Conservation (phyloP, 37 sponge, comb jelly and placozoan genomes). For the Mnemiopsis leidyi region DNA sequence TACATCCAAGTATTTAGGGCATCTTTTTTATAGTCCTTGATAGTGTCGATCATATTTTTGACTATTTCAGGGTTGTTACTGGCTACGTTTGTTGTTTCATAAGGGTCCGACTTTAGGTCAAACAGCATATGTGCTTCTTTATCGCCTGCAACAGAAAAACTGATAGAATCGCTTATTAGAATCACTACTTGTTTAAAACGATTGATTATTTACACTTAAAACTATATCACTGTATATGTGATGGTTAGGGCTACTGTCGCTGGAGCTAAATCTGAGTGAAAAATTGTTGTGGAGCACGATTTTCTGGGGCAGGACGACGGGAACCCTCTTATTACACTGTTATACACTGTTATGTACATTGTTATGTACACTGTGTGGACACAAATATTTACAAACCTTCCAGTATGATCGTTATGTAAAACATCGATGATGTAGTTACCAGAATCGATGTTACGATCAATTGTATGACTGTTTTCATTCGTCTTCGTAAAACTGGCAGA, state of each 20-base stretch:
- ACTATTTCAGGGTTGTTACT: not conserved
- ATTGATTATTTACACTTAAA: no score
- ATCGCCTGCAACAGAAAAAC: not conserved
- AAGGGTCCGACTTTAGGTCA: not conserved
- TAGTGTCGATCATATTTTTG: not conserved
- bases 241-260: no score
- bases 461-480: not conserved
- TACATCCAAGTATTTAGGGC: constrained; percentile 25
- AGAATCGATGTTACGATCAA: not conserved
- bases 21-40: not conserved
- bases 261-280: no score
- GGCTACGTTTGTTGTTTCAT: not conserved
- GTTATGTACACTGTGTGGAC: no score
- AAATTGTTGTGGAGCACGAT: no score
- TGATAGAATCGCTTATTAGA: no score
- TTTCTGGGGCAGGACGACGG: no score
- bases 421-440: not conserved
- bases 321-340: no score
- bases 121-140: not conserved
- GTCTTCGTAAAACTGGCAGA: not conserved
- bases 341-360: no score
- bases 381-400: not conserved
- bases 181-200: no score
- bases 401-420: not conserved
- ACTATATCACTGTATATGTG: no score